These are phyloP conservation scores for Trachelus tabidus DNA, from an alignment of 2,888 invertebrate genomes.

Conservation along the genomic window DNA sequence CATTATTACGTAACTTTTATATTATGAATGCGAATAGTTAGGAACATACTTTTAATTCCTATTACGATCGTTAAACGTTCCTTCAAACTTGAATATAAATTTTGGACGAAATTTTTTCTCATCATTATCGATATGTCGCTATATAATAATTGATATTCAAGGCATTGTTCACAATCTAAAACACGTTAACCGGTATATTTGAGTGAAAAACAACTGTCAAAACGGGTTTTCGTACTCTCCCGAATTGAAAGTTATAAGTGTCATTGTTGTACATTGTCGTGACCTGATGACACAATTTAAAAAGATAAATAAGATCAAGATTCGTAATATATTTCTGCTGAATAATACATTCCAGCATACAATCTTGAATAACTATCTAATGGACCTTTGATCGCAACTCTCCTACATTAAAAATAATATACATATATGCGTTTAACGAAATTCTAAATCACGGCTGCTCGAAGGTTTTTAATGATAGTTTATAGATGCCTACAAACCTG, in stretches of 20 bases:
- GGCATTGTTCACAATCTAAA: not conserved
- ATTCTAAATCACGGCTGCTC: not conserved
- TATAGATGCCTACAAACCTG: not conserved
- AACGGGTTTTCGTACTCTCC: not conserved
- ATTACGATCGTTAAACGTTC: conserved; percentile 7
- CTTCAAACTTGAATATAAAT: not conserved
- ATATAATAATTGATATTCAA: not conserved
- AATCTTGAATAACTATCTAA: not conserved
- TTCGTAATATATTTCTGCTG: not conserved
- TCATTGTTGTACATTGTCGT: not conserved
- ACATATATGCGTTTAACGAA: not conserved
- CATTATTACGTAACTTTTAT: not conserved
- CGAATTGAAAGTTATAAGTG: not conserved
- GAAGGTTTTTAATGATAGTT: not conserved
- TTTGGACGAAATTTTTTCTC: not conserved
- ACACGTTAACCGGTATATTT: not conserved
- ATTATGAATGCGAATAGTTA: conserved; percentile 19
- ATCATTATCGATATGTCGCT: not conserved
- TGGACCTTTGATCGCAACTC: not conserved
- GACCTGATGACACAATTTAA: not conserved
- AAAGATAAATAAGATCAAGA: not conserved
- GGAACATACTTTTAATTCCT: conserved; percentile 32
- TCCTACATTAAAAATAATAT: not conserved
- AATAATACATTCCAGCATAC: not conserved
- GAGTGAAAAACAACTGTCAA: too few relatives aligned